Base-by-base conservation (phyloP, 2,797 vertebrate species). In the Oreonectes daqikongensis region DNA sequence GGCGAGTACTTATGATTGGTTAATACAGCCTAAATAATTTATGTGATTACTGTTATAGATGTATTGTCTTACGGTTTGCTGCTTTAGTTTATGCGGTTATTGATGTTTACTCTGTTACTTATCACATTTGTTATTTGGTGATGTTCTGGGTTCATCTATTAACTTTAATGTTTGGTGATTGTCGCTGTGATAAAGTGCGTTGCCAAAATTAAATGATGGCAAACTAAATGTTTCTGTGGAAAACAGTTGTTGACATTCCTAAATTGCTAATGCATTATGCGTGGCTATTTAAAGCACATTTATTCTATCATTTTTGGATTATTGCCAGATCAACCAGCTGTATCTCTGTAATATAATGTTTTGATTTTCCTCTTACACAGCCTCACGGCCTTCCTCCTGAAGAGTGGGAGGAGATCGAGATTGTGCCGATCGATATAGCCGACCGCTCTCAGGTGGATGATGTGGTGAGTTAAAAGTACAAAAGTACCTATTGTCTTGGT, bases 341-440 rank as follows among this genome's bases (percentile, higher is more conserved):
- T 26, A 26, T 24, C 2, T n/a, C 5, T 61, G 22, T 2, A 64
- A 50, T 74, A 10, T 50, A 40, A 44, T 55, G 50, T 9, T 52
- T 14, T 46, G 6, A 18, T 44, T 12, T 60, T 38, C 59, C 60
- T 50, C 40, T 48, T 35, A 1, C 4, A 35, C 60, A 90, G 86
- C 84, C 88, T 66, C 87, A 88, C 42, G 83, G 82, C 28, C 85
- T 90, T 48, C 83, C 84, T n/a, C 63, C 78, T 1, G 87, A 91
- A 61, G 84, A 85, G 5, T 83, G 85, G 88, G 87, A 90, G 64
- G 88, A 90, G 50, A 85, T 85, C 26, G 88, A 89, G 28, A 81
- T 87, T 4, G 71, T 90, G 26, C 84, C 79, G 1, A 86, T 84
- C n/a, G 86, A 85, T 73, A 89, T 87, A 17, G 85, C 81, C 0